Percentiles rank a stretch among this genome's conserved stretches.
These are phyloP conservation scores for Pipistrellus kuhlii DNA, from an alignment of 2,797 vertebrate species.

Conservation along the genomic window DNA sequence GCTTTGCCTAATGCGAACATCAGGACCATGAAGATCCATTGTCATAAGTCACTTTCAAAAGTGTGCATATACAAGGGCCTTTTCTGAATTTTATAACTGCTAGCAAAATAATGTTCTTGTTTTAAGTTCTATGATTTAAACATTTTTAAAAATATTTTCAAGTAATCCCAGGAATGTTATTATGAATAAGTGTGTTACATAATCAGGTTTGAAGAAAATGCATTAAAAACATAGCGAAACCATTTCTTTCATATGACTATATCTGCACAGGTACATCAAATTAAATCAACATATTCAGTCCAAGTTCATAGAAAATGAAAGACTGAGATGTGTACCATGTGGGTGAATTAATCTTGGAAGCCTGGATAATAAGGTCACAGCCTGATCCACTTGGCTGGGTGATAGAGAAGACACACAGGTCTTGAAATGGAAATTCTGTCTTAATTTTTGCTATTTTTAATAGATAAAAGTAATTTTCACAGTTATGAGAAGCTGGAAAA, in stretches of 20 bases:
- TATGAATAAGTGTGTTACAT: background rate
- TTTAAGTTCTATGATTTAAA: background rate
- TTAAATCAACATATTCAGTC: background rate
- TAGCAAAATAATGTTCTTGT: background rate
- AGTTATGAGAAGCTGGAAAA: background rate
- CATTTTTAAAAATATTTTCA: background rate
- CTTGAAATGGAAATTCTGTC: background rate
- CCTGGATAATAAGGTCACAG: background rate
- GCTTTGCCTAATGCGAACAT: background rate
- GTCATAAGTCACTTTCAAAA: constrained; percentile 7
- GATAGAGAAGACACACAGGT: background rate
- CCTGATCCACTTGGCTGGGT: background rate
- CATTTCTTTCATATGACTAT: background rate
- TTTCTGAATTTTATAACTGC: constrained; percentile 34
- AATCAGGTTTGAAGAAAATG: background rate
- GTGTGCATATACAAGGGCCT: background rate
- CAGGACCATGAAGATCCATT: constrained; percentile 21
- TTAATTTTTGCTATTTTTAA: constrained; percentile 33
- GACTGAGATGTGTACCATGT: background rate
- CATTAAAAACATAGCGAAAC: background rate
- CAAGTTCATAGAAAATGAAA: background rate
- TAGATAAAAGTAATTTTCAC: background rate
- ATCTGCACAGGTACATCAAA: background rate
- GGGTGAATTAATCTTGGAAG: background rate
- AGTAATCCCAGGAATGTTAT: background rate